Conservation (phyloP, 2,888 invertebrate genomes). For the Netelia inedita region DNA sequence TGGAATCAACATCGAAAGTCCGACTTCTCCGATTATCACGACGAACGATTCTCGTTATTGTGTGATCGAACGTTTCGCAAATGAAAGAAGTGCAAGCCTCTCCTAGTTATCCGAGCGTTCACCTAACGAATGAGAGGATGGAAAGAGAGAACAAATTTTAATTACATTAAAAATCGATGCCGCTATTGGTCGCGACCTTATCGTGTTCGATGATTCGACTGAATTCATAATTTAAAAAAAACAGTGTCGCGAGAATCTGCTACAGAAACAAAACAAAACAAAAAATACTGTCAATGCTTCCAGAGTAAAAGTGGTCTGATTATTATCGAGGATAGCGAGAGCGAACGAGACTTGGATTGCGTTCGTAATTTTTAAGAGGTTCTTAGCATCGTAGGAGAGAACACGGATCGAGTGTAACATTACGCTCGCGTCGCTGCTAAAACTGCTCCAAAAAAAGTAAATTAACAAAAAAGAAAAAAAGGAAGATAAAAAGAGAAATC, state of each 20-base stretch:
- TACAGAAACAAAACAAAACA: conserved; percentile 59
- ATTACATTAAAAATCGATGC: conserved; percentile 33
- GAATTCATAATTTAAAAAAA: conserved; percentile 20
- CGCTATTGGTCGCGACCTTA: conserved; percentile 42
- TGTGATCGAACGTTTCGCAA: conserved; percentile 33
- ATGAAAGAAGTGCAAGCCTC: conserved; percentile 10
- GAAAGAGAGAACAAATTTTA: conserved; percentile 3
- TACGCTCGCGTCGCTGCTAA: conserved; percentile 67
- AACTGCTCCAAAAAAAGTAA: conserved; percentile 63
- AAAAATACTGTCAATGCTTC: conserved; percentile 73
- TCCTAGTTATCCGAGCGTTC: conserved; percentile 49
- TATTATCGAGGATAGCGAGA: conserved; percentile 54
- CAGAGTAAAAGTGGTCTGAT: conserved; percentile 67
- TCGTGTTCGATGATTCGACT: conserved; percentile 53
- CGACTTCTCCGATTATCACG: conserved; percentile 32
- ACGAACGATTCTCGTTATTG: conserved; percentile 25
- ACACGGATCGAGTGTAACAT: conserved; percentile 64
- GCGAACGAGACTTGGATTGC: conserved; percentile 56
- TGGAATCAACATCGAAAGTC: conserved; percentile 49
- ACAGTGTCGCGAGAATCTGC: conserved; percentile 45
- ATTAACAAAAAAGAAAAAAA: conserved; percentile 42
- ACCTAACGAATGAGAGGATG: conserved; percentile 21
- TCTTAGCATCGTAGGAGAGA: conserved; percentile 68
- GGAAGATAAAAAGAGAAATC: conserved; percentile 63
- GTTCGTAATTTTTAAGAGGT: conserved; percentile 68